Evolutionary conservation across 2,797 vertebrate genomes (phyloP).

Genomic region (Tamandua tetradactyla): DNA sequence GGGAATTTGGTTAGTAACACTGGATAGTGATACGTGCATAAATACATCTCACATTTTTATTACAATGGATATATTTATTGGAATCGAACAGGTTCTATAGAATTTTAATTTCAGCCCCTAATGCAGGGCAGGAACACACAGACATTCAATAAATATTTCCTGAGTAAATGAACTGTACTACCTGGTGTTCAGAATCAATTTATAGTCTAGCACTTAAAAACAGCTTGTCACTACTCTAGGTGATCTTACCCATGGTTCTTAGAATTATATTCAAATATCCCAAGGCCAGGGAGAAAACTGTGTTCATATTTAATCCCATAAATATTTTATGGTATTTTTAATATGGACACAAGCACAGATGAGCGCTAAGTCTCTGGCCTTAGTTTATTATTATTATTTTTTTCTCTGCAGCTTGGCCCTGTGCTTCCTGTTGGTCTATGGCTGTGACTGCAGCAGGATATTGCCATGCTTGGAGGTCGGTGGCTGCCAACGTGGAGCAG

Average conservation of each 20-base stretch:
- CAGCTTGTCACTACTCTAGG: slow-evolving; percentile 67
- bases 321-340: slow-evolving; percentile 78
- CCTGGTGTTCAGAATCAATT: slow-evolving; percentile 21
- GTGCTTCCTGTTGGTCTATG: slow-evolving; percentile 38
- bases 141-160: slow-evolving; percentile 37
- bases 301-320: slow-evolving; percentile 74
- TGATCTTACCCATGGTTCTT: slow-evolving; percentile 64
- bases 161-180: slow-evolving; percentile 14
- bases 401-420: slow-evolving; percentile 20
- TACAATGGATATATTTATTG: neutral
- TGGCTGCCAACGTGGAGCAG: slow-evolving; percentile 77
- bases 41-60: neutral
- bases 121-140: neutral
- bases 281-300: slow-evolving; percentile 15
- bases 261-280: slow-evolving; percentile 75
- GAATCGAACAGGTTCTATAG: neutral
- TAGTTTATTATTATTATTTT: slow-evolving; percentile 41
- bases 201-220: slow-evolving; percentile 51
- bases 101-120: neutral
- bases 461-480: slow-evolving; percentile 63
- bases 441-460: slow-evolving; percentile 4
- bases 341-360: slow-evolving; percentile 73
- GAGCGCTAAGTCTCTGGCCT: slow-evolving; percentile 57
- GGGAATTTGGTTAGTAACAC: neutral
- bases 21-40: neutral